Evolutionary conservation across 1,140 invertebrate genomes (phyloP), one percentile per base, ranked within the genome.

Genomic region (Akabosia matsudoensis): DNA sequence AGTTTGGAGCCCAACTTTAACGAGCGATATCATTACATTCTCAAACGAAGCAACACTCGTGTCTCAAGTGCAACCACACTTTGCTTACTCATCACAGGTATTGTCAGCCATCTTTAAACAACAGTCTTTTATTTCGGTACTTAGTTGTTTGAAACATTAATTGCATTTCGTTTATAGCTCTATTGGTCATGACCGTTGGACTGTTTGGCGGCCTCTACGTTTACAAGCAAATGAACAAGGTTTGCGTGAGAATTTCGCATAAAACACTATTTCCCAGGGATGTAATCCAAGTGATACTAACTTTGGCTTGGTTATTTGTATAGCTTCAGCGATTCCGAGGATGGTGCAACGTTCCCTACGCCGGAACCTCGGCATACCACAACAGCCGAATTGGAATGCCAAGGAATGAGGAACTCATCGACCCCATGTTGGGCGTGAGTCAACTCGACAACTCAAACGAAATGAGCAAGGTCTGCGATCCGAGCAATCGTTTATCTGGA

Each of bases 201-300:
- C 89, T 94, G 33, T 87, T 92, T 71, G 90, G 90, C 30, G 93
- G 92, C 18, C 87, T 92, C 52, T 91, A 91, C 81, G 85, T 95
- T 28, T 94, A 94, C 84, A 88, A 88, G n/a, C 88, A 92, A 74
- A 91, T 92, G 83, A 85, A 89, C 0, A 88, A 88, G 34, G 85
- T 86, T 76, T 84, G 83, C 81, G 85, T 86, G 79, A 81, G 82
- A 78, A 14, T 71, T n/a, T n/a, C n/a, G 67, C 1, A 30, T 24
- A 18, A 1, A 0, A n/a, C 45, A 18, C 28, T 74, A 74, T 16
- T 0, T 74, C n/a, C n/a, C n/a, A n/a, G n/a, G n/a, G n/a, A n/a
- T n/a, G n/a, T n/a, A n/a, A n/a, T 75, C 26, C 52, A 13, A 22
- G 24, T 67, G 10, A 67, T 10, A 24, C 28, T 30, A 24, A n/a